A percentile compares a stretch with the other conserved stretches of the same genome.
phyloP scores from a whole-genome alignment of 2,888 invertebrate genomes.

The Micoletzkya japonica region DNA sequence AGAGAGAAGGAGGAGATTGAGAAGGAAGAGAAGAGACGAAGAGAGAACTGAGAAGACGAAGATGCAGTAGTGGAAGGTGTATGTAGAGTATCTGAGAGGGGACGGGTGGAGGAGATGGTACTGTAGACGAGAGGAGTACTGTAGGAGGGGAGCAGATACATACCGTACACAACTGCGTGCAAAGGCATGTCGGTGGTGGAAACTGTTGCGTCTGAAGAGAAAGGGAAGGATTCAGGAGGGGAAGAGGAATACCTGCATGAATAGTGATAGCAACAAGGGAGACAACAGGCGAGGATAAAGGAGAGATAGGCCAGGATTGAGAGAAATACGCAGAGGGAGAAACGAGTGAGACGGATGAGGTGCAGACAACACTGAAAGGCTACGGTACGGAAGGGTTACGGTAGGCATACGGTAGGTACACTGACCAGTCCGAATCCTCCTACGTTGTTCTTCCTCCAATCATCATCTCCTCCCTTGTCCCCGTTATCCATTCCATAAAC shows the following conservation, averaged over 20 bases:
- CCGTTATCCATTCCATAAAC: constrained; percentile 34
- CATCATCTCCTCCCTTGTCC: not conserved
- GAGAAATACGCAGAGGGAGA: constrained; percentile 37
- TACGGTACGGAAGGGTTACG: too few species aligned
- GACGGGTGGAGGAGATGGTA: not conserved
- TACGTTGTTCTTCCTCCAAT: not conserved
- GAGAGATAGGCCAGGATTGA: constrained; percentile 41
- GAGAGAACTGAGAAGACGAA: constrained; percentile 46
- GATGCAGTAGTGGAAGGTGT: constrained; percentile 52
- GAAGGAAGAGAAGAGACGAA: constrained; percentile 34
- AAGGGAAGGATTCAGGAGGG: not conserved
- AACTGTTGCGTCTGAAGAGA: constrained; percentile 50
- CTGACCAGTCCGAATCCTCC: not conserved
- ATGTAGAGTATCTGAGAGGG: constrained; percentile 49
- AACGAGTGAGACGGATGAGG: not conserved
- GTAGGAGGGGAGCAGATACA: not conserved
- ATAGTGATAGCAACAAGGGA: constrained; percentile 50
- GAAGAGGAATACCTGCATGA: constrained; percentile 37
- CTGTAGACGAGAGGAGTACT: not conserved
- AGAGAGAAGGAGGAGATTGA: constrained; percentile 51
- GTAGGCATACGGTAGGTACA: too few species aligned
- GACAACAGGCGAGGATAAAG: constrained; percentile 43
- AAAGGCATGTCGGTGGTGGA: constrained; percentile 58
- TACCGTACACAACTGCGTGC: constrained; percentile 56
- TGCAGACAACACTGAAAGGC: constrained; percentile 17